Evolutionary conservation across 1,140 invertebrate species (phyloP), one percentile per base, ranked within the genome.

Genomic region (Wiebesia pumilae): DNA sequence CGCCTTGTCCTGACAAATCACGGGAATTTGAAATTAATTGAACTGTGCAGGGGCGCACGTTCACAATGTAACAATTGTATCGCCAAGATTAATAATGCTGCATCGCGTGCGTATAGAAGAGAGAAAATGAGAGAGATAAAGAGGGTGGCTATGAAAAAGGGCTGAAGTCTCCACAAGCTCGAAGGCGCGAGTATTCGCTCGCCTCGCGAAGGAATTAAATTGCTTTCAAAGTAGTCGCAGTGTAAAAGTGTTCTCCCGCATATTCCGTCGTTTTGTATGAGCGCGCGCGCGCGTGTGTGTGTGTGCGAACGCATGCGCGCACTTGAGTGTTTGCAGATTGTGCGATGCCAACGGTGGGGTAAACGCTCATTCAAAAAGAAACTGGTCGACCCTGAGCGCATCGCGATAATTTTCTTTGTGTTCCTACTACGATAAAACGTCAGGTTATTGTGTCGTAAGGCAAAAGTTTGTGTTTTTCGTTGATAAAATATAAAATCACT

Each of bases 21-120:
- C 88, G 89, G 88, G 89, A 85, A 89, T 91, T 90, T 88, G 87
- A 87, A 90, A 90, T 91, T 91, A 91, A 91, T 91, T 91, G 90
- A 90, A 90, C 88, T 47, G 80, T 86, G 88, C 88, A 38, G 30
- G 77, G 24, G 47, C 24, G 16, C 65, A 35, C 24, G 51, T 58
- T 24, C 89, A 90, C 91, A 92, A 90, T 90, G 91, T 89, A 90
- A 90, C 89, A 89, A 81, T 91, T 89, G 90, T 90, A 73, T 67
- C 85, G 58, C 33, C 75, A 85, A 89, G 89, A 91, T 90, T 91
- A 90, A 91, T 91, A 91, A 91, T 89, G 83, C 84, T 81, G 82
- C 84, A 88, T 85, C 69, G 81, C 65, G 82, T 43, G 65, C 77
- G 62, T 33, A 40, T 38, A 43, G 71, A 43, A 43, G 27, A 40